Evolutionary conservation across 1,140 invertebrate genomes (phyloP).

Genomic region (Micrasema longulum): DNA sequence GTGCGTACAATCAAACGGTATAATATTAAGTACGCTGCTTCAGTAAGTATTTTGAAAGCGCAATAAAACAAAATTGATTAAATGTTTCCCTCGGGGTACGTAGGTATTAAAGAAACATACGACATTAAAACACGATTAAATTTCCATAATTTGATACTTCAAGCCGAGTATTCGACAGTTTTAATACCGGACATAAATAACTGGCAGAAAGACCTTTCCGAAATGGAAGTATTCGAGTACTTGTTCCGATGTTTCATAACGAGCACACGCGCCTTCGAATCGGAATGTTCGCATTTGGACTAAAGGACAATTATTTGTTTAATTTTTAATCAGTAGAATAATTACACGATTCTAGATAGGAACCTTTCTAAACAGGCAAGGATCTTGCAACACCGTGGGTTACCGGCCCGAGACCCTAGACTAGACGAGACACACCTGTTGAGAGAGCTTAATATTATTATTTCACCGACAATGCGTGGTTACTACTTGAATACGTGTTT

Average conservation of each 20-base stretch:
- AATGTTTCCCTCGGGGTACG: not conserved
- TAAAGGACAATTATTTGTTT: slow-evolving; percentile 6
- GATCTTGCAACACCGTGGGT: slow-evolving; percentile 14
- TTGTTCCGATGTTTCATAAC: slow-evolving; percentile 30
- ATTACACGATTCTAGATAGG: not conserved
- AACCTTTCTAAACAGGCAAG: slow-evolving; percentile 19
- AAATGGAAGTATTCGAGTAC: not conserved
- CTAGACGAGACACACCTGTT: slow-evolving; percentile 21
- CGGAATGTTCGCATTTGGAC: slow-evolving; percentile 5
- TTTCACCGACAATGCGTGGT: slow-evolving; percentile 14
- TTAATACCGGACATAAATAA: slow-evolving; percentile 15
- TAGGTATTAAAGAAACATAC: slow-evolving; percentile 1
- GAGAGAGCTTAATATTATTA: not conserved
- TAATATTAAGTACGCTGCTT: too few species aligned
- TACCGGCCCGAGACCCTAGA: not conserved
- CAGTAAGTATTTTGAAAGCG: too few species aligned
- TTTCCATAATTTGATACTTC: slow-evolving; percentile 22
- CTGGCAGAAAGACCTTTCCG: slow-evolving; percentile 19
- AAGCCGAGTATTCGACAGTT: slow-evolving; percentile 10
- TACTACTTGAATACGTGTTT: slow-evolving; percentile 8
- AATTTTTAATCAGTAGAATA: slow-evolving; percentile 4
- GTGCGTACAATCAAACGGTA: too few species aligned
- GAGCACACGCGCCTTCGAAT: slow-evolving; percentile 11
- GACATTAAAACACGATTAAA: slow-evolving; percentile 12
- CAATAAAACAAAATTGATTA: too few species aligned